Base-by-base conservation (phyloP, 2,113 vertebrate genomes). In the Corythaeola cristata region DNA sequence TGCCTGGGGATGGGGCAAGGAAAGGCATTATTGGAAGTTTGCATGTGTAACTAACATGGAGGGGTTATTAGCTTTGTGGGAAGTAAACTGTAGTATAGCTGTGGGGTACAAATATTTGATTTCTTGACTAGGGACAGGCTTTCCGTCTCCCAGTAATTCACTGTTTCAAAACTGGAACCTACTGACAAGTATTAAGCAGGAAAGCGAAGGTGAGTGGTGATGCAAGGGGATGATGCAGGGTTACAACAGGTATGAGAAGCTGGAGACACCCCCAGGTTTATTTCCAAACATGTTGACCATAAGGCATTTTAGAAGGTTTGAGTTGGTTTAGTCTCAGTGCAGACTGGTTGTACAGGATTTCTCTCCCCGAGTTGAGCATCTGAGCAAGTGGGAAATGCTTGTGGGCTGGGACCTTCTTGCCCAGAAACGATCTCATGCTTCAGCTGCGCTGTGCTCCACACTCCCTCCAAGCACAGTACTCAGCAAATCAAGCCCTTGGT, bases 361-460 rank as follows among this genome's bases (percentile, higher is more conserved):
- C 13, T 88, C 45, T 90, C 32, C 23, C 1, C 3, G 41, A 37
- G 2, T 33, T 63, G 11, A n/a, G 14, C 28, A 41, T n/a, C 27
- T 0, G 1, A 63, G 15, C 28, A 58, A 47, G 32, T 3, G 4
- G n/a, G 52, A 41, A 73, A 4, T 1, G 0, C 17, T 69, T 0
- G 0, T 44, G 35, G 3, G 24, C 53, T 71, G 45, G 12, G 11
- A 45, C 11, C 0, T 0, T 28, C 52, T 63, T 44, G 24, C 44
- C 41, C 37, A 82, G 74, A 75, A 85, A 71, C 0, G 1, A 59
- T 26, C 37, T 59, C 4, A 2, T 1, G 2, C 32, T 84, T 89
- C 30, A 53, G 21, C 19, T 67, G 12, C 2, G 1, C 52, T 63
- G n/a, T 19, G 15, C 2, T 59, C 66, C 6, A 3, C 2, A 1